Conservation (phyloP, 2,113 vertebrate genomes). For the Tenebrosternarchus preto region DNA sequence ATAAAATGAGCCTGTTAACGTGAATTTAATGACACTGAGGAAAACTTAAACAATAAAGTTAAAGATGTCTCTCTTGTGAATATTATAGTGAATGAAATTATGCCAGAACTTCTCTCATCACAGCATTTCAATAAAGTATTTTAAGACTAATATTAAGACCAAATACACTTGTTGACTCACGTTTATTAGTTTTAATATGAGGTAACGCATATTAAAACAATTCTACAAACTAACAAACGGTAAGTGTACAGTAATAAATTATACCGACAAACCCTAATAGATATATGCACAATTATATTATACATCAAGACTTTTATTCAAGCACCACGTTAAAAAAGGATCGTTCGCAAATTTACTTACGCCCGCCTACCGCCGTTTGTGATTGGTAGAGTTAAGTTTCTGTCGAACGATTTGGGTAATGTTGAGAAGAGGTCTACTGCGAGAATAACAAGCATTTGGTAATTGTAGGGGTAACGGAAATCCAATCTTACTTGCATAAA, state of each 20-base stretch:
- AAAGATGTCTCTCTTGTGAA: too few species aligned
- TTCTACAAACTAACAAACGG: background rate
- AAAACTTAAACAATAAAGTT: background rate
- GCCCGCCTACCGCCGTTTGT: slow-evolving; percentile 10
- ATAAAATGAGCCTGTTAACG: background rate
- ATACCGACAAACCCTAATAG: background rate
- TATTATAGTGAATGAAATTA: too few species aligned
- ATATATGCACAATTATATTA: background rate
- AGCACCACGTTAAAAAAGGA: background rate
- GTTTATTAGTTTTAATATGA: too few species aligned
- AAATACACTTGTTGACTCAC: too few species aligned
- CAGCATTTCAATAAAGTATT: too few species aligned
- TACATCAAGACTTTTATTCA: slow-evolving; percentile 27
- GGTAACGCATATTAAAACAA: background rate
- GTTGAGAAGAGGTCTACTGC: background rate
- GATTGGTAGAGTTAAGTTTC: slow-evolving; percentile 25
- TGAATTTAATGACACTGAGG: background rate
- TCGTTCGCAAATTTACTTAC: background rate
- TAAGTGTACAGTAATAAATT: background rate
- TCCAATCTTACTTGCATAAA: too few species aligned
- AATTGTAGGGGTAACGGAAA: too few species aligned
- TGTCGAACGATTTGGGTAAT: background rate
- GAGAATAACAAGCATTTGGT: background rate
- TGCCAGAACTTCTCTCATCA: too few species aligned
- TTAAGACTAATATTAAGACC: too few species aligned